A percentile compares a stretch with the other conserved stretches of the same genome.
These are phyloP conservation scores for Momotus momota DNA, from an alignment of 2,797 vertebrate species.

Conservation along the genomic window DNA sequence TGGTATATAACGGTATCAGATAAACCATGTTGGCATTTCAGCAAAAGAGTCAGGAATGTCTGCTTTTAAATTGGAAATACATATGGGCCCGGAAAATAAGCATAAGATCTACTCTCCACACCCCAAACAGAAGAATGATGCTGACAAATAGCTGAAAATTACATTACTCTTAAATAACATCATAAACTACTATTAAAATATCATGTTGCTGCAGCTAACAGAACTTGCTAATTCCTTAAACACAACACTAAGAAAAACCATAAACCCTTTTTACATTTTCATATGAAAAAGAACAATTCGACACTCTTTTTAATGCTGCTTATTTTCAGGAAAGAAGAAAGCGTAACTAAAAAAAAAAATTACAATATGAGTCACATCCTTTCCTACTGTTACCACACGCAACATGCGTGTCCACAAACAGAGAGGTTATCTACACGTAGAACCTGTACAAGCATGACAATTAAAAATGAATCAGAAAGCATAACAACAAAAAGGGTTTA, in stretches of 20 bases:
- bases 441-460: neutral
- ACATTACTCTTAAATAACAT: conserved; percentile 20
- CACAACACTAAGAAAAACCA: neutral
- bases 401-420: neutral
- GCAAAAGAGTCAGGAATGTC: neutral
- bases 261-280: neutral
- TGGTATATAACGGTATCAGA: neutral
- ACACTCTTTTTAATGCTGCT: neutral
- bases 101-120: conserved; percentile 76
- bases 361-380: neutral
- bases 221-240: conserved; percentile 21
- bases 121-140: conserved; percentile 52
- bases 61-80: neutral
- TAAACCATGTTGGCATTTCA: neutral
- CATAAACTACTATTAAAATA: conserved; percentile 35
- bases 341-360: neutral
- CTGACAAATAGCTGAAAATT: conserved; percentile 31
- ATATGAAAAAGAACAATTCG: neutral
- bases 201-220: conserved; percentile 10
- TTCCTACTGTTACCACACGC: neutral
- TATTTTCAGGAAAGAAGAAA: neutral
- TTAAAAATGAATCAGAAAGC: neutral
- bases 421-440: neutral
- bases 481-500: neutral
- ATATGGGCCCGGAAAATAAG: conserved; percentile 77